Base-by-base conservation (phyloP, 2,797 vertebrate species). In the Phalanger gymnotis region DNA sequence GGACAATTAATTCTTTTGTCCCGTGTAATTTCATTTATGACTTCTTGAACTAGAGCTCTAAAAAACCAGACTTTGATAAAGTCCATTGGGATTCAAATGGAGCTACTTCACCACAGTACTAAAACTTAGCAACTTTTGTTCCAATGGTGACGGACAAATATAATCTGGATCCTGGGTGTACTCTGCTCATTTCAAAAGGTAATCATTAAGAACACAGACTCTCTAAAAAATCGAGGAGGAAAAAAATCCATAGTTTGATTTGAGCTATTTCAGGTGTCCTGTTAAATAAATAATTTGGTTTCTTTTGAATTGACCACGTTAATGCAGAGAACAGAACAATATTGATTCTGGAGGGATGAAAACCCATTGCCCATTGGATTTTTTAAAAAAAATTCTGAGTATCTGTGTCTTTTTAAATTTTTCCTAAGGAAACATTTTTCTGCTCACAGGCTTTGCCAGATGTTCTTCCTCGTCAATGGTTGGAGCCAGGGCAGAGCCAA, bases 401-500 rank as follows among this genome's bases (percentile, higher is more conserved):
- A 87, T 27, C 22, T 87, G 73, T 11, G 22, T 22, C 0, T 54
- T 54, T 56, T 56, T 55, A 4, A 51, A 27, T 57, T 95, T 96
- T 95, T 94, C 92, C 55, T 96, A 95, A 97, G 91, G 53, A 94
- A 95, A 96, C 10, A 91, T 57, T 96, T 98, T 95, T 95, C 94
- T 97, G 92, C 96, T 94, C 92, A 81, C 89, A 81, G 58, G 90
- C 92, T 96, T 91, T 90, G 94, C 92, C 96, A 93, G 96, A 95
- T 97, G 93, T 97, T 96, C 93, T 90, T 94, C 90, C 53, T 96
- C 93, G 90, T 98, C 58, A 57, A 95, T 66, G 93, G 94, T 92
- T 96, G 95, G 92, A 97, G 95, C 30, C 91, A 0, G 53, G 0
- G 47, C 57, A 96, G 56, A 96, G 97, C 97, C 97, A 98, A 96